Evolutionary conservation across 2,113 vertebrate genomes (phyloP).

Genomic region (Fulmarus glacialis): DNA sequence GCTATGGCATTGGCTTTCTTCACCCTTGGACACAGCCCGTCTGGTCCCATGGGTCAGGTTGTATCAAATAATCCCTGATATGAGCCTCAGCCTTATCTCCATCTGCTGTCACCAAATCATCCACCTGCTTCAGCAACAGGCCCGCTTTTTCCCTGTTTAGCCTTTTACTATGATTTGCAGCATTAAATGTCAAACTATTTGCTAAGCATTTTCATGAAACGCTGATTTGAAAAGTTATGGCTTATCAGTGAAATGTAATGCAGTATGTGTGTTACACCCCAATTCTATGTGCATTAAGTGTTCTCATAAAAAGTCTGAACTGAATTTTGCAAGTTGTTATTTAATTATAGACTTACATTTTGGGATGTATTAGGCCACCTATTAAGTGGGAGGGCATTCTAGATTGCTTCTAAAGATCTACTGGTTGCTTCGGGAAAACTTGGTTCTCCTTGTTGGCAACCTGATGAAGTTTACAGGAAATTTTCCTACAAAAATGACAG

Average conservation of each 20-base stretch:
- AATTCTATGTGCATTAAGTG: neutral
- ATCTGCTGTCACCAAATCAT: neutral
- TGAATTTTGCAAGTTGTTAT: constrained; percentile 5
- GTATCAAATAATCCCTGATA: neutral
- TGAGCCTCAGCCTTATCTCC: neutral
- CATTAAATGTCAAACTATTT: neutral
- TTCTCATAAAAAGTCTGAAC: neutral
- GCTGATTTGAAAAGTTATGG: neutral
- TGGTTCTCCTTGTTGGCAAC: neutral
- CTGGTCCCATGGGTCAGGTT: neutral
- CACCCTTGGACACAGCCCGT: neutral
- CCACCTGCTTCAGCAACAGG: neutral
- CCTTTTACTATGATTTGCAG: neutral
- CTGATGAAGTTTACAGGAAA: neutral
- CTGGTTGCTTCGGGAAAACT: neutral
- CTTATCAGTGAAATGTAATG: neutral
- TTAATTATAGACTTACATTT: constrained; percentile 19
- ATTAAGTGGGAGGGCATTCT: neutral
- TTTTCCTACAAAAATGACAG: neutral
- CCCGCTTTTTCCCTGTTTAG: neutral
- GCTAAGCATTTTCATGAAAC: neutral
- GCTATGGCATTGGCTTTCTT: neutral
- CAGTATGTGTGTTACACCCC: neutral
- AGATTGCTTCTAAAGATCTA: neutral
- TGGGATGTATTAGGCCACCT: neutral